phyloP scores from a whole-genome alignment of 2,113 vertebrate genomes.

The Lasiurus borealis region DNA sequence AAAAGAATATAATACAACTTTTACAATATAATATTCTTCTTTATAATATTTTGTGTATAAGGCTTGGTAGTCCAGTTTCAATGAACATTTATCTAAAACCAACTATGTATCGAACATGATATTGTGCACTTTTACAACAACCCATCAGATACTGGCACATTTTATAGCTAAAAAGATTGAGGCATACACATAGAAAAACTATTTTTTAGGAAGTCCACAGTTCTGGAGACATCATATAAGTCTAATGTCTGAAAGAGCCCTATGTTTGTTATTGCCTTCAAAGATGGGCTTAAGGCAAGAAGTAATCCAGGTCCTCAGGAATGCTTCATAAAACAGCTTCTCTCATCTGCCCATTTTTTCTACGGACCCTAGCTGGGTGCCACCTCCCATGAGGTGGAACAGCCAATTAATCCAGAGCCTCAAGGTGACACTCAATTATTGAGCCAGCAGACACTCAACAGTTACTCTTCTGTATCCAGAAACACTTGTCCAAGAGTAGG shows the following conservation, averaged over 20 bases:
- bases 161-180: not conserved
- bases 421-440: not conserved
- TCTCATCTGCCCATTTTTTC: not conserved
- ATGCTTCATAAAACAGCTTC: not conserved
- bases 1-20: not conserved
- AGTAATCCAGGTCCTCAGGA: not conserved
- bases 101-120: not conserved
- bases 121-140: not conserved
- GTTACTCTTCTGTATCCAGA: constrained; percentile 15
- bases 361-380: not conserved
- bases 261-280: not conserved
- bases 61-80: not conserved
- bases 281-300: not conserved
- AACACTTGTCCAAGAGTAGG: not conserved
- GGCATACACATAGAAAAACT: no score
- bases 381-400: not conserved
- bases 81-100: not conserved
- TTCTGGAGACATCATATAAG: not conserved
- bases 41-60: not conserved
- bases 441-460: constrained; percentile 2
- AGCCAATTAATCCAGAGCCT: not conserved
- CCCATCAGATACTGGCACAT: not conserved
- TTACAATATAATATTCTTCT: not conserved
- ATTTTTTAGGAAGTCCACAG: not conserved
- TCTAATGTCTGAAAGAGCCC: not conserved